Conservation (phyloP, 2,113 vertebrate genomes). For the Saccopteryx leptura region DNA sequence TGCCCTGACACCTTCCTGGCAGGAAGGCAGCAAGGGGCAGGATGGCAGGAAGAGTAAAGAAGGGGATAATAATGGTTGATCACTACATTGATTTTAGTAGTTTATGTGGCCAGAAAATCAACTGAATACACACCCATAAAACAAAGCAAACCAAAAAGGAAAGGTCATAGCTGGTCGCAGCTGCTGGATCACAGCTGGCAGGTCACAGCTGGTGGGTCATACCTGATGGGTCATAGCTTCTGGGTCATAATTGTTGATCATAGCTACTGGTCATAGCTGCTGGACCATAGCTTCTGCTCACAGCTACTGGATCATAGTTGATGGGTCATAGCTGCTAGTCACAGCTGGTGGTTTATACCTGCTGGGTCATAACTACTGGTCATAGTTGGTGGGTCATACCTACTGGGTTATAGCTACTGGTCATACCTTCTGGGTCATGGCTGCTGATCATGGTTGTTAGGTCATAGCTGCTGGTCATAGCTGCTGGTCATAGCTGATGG, state of each 20-base stretch:
- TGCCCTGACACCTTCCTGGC: constrained; percentile 31
- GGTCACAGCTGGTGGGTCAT: too few relatives aligned
- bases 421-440: neutral
- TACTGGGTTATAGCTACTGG: neutral
- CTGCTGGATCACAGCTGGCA: neutral
- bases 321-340: neutral
- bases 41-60: constrained; percentile 55
- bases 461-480: neutral
- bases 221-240: neutral
- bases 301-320: neutral
- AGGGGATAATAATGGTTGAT: constrained; percentile 77
- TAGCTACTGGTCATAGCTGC: neutral
- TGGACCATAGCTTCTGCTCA: neutral
- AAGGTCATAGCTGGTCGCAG: neutral
- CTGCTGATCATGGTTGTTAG: too few relatives aligned
- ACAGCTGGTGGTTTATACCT: neutral
- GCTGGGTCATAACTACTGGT: neutral
- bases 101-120: constrained; percentile 47
- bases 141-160: neutral
- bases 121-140: constrained; percentile 4
- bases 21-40: neutral
- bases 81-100: constrained; percentile 71
- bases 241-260: neutral
- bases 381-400: neutral
- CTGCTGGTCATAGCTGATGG: neutral